phyloP scores from a whole-genome alignment of 2,113 vertebrate genomes.

The Heterotis niloticus region DNA sequence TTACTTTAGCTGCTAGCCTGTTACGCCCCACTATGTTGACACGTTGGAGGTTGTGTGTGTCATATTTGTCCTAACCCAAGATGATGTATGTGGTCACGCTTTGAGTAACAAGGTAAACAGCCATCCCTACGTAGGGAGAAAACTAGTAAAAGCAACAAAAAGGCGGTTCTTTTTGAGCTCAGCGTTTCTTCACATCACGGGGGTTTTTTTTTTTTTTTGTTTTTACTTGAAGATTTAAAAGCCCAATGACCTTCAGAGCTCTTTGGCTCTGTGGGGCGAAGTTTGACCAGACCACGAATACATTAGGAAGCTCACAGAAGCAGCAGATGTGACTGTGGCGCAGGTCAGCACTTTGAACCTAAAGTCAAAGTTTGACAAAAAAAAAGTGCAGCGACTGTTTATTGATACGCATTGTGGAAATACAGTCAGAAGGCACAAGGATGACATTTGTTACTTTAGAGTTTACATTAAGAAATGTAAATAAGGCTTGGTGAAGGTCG shows the following conservation, averaged over 20 bases:
- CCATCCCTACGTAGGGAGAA: not conserved
- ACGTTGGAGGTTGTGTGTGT: too few species aligned
- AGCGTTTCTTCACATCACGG: too few species aligned
- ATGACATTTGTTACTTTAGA: conserved; percentile 67
- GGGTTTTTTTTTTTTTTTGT: not conserved
- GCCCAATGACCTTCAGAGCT: not conserved
- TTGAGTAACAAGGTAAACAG: too few species aligned
- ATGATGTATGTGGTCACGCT: too few species aligned
- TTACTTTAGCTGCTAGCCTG: too few species aligned
- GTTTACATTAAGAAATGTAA: conserved; percentile 60
- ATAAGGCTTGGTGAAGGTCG: conserved; percentile 59
- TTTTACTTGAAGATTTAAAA: not conserved
- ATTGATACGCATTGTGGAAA: conserved; percentile 52
- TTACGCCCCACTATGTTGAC: not conserved
- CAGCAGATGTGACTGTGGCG: conserved; percentile 37
- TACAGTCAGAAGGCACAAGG: conserved; percentile 52
- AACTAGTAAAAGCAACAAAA: too few species aligned
- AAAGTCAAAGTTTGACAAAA: conserved; percentile 48
- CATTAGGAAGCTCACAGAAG: conserved; percentile 55
- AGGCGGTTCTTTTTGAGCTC: too few species aligned
- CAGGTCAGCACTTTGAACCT: conserved; percentile 62
- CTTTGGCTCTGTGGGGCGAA: not conserved
- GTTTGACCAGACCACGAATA: conserved; percentile 52
- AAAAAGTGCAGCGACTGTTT: conserved; percentile 58
- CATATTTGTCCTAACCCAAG: too few species aligned